Evolutionary conservation across 2,797 vertebrate species (phyloP), one percentile per base, ranked within the genome.

Genomic region (Mormyrops boulengeri): DNA sequence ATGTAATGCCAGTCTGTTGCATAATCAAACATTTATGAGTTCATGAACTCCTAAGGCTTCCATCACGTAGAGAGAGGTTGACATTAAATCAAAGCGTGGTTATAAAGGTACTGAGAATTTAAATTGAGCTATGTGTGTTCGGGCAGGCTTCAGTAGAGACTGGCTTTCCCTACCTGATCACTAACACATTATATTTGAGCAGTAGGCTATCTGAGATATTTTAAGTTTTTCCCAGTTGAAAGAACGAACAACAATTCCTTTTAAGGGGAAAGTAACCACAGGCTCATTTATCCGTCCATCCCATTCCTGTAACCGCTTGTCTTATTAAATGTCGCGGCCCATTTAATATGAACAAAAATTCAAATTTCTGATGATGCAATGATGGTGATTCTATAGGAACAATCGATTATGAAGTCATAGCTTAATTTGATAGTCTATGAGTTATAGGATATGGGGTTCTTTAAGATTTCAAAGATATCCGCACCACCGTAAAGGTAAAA

Each of bases 11-110:
- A 44, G 41, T 80, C 30, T 80, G 73, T 80, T 44, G 73, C 73
- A 44, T 80, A 80, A 80, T 80, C 73, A 80, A 41, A 80, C 73
- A 80, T 80, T 80, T 80, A 80, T 80, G 73, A 80, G 73, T 80
- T 80, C 73, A 80, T 47, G 66, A 73, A 73, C 66, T 73, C 66
- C 4, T 73, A 73, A n/a, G 73, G 19, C 38, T 80, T 80, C 73
- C 73, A 44, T 80, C 73, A 80, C 17, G 41, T 47, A 80, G 73
- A 80, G 73, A 47, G 73, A 80, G 73, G 73, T 80, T 80, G 73
- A 80, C 38, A 80, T 80, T 80, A 80, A 80, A 80, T 80, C 73
- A 80, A 80, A 80, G 73, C 41, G 14, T 80, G 73, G 73, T 80
- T 80, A 80, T 80, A 80, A 44, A 80, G 41, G 73, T 80, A 80